These are phyloP conservation scores for Stenurella melanura DNA, from an alignment of 2,888 invertebrate species.

Conservation along the genomic window DNA sequence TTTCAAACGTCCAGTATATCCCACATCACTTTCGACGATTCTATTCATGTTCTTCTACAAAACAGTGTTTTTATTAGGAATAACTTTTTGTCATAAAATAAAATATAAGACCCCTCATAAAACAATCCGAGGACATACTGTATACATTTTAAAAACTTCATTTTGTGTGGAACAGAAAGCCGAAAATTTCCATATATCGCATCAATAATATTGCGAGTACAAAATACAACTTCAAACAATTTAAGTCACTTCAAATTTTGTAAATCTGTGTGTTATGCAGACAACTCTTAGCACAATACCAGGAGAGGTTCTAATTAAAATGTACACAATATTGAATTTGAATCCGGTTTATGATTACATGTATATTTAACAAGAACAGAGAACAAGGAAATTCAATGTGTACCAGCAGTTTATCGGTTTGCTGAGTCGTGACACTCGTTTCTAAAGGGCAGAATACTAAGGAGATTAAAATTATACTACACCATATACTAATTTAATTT, in stretches of 20 bases:
- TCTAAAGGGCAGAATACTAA: not conserved
- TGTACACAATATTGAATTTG: conserved; percentile 24
- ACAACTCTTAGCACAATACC: conserved; percentile 6
- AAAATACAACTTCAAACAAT: conserved; percentile 4
- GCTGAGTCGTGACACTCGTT: conserved; percentile 1
- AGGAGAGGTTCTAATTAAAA: conserved; percentile 28
- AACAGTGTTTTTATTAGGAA: no score
- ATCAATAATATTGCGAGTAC: not conserved
- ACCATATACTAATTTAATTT: not conserved
- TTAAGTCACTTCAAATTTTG: conserved; percentile 3
- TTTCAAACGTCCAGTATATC: no score
- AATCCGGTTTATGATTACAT: conserved; percentile 7
- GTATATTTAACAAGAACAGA: conserved; percentile 19
- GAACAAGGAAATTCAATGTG: conserved; percentile 20
- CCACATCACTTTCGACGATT: no score
- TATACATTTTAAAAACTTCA: not conserved
- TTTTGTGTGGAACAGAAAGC: not conserved
- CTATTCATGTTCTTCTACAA: no score
- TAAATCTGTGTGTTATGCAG: conserved; percentile 3
- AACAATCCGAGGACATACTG: no score
- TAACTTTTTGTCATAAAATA: no score
- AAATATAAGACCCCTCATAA: no score
- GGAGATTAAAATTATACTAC: not conserved
- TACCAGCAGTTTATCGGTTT: conserved; percentile 27
- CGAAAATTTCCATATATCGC: not conserved